Conservation (phyloP, 2,888 invertebrate genomes). For the Alloplasta piceator region DNA sequence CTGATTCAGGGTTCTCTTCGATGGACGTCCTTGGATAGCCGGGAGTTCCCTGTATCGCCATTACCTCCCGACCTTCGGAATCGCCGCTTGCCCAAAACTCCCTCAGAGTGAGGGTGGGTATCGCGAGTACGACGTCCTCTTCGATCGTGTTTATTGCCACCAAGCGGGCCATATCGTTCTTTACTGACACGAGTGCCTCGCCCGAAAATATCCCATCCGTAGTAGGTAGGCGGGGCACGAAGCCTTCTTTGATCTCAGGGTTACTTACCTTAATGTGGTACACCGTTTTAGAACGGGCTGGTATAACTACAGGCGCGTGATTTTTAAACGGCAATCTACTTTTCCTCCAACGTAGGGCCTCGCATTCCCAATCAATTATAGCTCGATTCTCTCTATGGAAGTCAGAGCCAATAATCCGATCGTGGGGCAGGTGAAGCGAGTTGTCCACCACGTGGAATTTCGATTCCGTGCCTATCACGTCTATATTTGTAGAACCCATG, state of each 20-base stretch:
- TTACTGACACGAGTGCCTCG: not conserved
- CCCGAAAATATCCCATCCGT: not conserved
- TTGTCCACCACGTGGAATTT: constrained; percentile 24
- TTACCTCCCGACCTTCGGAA: too few species aligned
- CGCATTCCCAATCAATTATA: not conserved
- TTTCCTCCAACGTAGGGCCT: not conserved
- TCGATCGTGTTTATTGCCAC: not conserved
- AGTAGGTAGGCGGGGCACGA: not conserved
- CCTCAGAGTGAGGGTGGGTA: not conserved
- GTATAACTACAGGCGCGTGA: not conserved
- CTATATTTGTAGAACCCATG: not conserved
- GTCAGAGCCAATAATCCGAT: not conserved
- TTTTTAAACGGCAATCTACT: not conserved
- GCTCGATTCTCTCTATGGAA: not conserved
- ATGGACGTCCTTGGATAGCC: too few species aligned
- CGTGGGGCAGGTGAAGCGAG: not conserved
- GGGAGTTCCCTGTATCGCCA: too few species aligned
- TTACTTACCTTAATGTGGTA: not conserved
- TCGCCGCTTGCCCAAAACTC: not conserved
- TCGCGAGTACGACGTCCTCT: not conserved
- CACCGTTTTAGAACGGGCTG: not conserved
- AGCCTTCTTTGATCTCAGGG: constrained; percentile 8
- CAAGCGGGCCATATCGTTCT: not conserved
- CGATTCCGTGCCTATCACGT: not conserved
- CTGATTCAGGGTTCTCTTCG: too few species aligned